Evolutionary conservation across 2,888 invertebrate species (phyloP).

Genomic region (Pristionchus entomophagus): DNA sequence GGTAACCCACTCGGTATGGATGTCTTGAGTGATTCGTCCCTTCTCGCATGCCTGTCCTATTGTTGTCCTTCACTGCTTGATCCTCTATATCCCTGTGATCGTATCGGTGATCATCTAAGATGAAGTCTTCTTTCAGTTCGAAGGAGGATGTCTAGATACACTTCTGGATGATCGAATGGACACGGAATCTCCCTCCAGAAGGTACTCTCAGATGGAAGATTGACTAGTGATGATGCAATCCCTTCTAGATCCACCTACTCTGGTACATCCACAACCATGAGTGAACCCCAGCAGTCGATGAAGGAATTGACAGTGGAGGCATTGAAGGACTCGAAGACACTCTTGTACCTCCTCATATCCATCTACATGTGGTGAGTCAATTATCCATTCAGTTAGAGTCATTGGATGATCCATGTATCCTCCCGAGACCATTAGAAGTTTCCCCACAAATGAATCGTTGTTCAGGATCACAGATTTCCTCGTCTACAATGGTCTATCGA

Average conservation of each 20-base stretch:
- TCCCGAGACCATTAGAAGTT: background rate
- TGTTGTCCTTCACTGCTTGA: constrained; percentile 4
- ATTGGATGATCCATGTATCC: background rate
- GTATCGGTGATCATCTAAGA: background rate
- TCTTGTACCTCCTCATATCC: background rate
- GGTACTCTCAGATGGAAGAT: background rate
- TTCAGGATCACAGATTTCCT: constrained; percentile 47
- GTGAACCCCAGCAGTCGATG: background rate
- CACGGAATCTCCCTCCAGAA: constrained; percentile 10
- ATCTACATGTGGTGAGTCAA: constrained; percentile 43
- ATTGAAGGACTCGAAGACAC: constrained; percentile 18
- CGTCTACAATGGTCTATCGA: constrained; percentile 48
- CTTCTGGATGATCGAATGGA: constrained; percentile 29
- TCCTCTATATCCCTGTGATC: background rate
- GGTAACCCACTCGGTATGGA: constrained; percentile 47
- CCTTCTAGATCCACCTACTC: constrained; percentile 24
- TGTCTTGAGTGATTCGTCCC: constrained; percentile 18
- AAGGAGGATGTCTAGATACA: constrained; percentile 35
- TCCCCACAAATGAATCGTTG: background rate
- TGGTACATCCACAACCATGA: background rate
- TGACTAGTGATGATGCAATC: constrained; percentile 23
- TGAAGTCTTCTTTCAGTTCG: constrained; percentile 30
- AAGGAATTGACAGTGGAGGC: constrained; percentile 4
- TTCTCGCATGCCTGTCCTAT: background rate
- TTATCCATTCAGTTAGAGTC: no score